Evolutionary conservation across 2,888 invertebrate species (phyloP).

Genomic region (Ophion slaviceki): DNA sequence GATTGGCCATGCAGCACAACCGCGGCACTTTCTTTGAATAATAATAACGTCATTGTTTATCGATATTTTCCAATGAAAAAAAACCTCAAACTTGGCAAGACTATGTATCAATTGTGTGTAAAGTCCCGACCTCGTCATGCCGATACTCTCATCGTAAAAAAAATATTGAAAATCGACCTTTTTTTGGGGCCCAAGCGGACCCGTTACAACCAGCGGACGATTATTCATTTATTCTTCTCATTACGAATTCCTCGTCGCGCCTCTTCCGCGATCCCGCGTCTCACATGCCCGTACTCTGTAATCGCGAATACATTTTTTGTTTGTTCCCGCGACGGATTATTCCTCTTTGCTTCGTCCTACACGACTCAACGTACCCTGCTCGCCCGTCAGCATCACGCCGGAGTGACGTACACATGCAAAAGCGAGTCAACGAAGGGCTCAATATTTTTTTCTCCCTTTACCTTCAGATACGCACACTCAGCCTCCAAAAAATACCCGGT

Average conservation of each 20-base stretch:
- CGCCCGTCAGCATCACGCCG: background rate
- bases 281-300: constrained; percentile 5
- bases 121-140: too few species aligned
- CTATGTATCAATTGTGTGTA: too few species aligned
- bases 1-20: too few species aligned
- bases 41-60: too few species aligned
- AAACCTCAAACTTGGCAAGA: too few species aligned
- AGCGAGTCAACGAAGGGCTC: background rate
- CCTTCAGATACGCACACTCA: background rate
- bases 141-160: too few species aligned
- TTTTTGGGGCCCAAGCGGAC: background rate
- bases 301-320: constrained; percentile 22
- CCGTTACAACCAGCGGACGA: constrained; percentile 38
- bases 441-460: too few species aligned
- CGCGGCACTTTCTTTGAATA: too few species aligned
- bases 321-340: background rate
- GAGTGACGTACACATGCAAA: background rate
- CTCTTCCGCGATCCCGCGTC: constrained; percentile 6
- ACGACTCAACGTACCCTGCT: background rate
- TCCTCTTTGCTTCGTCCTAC: constrained; percentile 4
- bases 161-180: background rate
- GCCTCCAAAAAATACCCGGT: background rate
- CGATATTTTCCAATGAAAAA: too few species aligned
- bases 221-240: constrained; percentile 60
- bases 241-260: constrained; percentile 36